Base-by-base conservation (phyloP, 2,113 vertebrate species). In the Lophotis ruficrista region DNA sequence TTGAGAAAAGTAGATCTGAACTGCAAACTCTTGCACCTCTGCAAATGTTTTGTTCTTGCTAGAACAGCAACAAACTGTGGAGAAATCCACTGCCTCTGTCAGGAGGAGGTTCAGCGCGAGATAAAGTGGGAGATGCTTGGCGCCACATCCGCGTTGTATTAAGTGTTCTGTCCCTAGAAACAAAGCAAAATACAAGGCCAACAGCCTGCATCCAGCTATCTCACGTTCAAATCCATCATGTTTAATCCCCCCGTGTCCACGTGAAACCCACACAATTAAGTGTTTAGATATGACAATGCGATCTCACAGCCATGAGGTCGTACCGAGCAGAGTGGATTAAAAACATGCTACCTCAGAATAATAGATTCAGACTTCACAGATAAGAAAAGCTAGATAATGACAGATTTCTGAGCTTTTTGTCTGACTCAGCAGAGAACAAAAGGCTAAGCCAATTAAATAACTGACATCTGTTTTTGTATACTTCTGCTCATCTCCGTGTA, bases 361-460 rank as follows among this genome's bases (percentile, higher is more conserved):
- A 15, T 14, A n/a, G 79, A 64, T 62, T 45, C 83, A 76, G 89
- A 3, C 86, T 27, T 41, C 57, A 4, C 13, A n/a, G 96, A 72
- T 69, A 79, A 92, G 83, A 87, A 84, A 85, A 91, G 89, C 90
- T 12, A 72, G 56, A 41, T 35, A 75, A 47, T 6, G 72, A 37
- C 73, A 24, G 65, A 50, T 84, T 31, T 41, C 78, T 48, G 87
- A 93, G 91, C 90, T 82, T 88, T 77, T 71, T 48, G 33, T 79
- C 83, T 96, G 94, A 89, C 73, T 93, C 81, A 73, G 80, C 91
- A 94, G 64, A 76, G 66, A 90, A 94, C 88, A 92, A 93, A 94
- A 35, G 81, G 47, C 75, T 75, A 72, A 97, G 94, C 65, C 95
- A 72, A 75, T 87, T 77, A 80, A 71, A 69, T 61, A 50, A 41